Base-by-base conservation (phyloP, 1,140 invertebrate species). In the Euschistus heros region DNA sequence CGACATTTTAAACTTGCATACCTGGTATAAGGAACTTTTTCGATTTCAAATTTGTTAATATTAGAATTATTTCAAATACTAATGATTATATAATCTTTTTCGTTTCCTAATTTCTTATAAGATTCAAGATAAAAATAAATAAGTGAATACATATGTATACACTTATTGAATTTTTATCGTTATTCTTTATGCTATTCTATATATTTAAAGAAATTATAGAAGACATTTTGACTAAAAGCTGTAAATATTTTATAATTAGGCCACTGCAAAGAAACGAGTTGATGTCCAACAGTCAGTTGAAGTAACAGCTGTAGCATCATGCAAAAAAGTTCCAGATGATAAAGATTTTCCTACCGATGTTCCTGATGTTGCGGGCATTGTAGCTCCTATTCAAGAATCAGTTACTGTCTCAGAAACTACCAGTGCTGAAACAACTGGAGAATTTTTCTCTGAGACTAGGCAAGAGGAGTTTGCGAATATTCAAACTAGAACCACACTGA, bases 291-390 rank as follows among this genome's bases (percentile, higher is more conserved):
- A 85, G 68, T 74, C 81, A 62, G 75, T 76, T 68, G 84, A 81
- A 17, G 47, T 33, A n/a, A 80, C 82, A 67, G 82, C 83, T 66
- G 77, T 79, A 54, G 80, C 83, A 63, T 79, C 80, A 13, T 74
- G 81, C 64, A 86, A 84, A 70, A 83, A 83, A 66, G 79, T 85
- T 37, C 80, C 81, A 68, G 80, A 74, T 26, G 67, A 83, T 46
- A 79, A 67, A 27, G 60, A 66, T 6, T 65, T 80, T 62, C 68
- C 73, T 60, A 74, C 73, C 55, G 74, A 76, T 10, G 67, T 72
- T 46, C 77, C 78, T 42, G 68, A 70, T 7, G 67, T 66, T 22
- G 70, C 69, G 7, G 52, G 59, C 20, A 62, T 68, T 14, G 60
- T 68, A 33, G 37, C 59, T 15, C 57, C 71, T 8, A 55, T 67